phyloP scores from a whole-genome alignment of 2,888 invertebrate genomes.

The Cheilosia grossa region DNA sequence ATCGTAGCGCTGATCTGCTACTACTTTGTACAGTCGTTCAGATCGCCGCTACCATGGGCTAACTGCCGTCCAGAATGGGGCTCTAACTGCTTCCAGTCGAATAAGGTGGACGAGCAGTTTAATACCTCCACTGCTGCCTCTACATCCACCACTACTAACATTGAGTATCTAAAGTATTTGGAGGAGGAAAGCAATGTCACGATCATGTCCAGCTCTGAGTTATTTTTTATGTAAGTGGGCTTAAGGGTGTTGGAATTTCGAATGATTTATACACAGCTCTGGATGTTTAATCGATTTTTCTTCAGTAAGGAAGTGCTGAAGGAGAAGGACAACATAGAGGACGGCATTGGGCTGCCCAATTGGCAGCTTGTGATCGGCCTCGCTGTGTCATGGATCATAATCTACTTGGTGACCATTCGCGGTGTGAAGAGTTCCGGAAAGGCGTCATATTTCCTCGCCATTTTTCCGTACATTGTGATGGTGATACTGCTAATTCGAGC shows the following conservation, averaged over 20 bases:
- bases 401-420: conserved; percentile 84
- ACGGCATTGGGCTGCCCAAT: conserved; percentile 85
- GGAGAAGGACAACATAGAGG: conserved; percentile 83
- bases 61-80: conserved; percentile 85
- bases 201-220: conserved; percentile 84
- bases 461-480: conserved; percentile 89
- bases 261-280: neutral
- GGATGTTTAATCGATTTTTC: neutral
- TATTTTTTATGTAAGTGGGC: conserved; percentile 84
- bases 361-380: conserved; percentile 85
- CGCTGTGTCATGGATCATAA: conserved; percentile 84
- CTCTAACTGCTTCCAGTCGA: conserved; percentile 81
- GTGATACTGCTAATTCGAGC: conserved; percentile 86
- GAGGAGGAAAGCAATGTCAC: conserved; percentile 72
- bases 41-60: conserved; percentile 86
- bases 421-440: conserved; percentile 88
- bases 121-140: conserved; percentile 33
- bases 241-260: conserved; percentile 10
- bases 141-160: conserved; percentile 51
- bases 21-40: conserved; percentile 87
- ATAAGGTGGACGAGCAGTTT: conserved; percentile 57
- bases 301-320: conserved; percentile 84
- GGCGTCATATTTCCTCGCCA: conserved; percentile 89
- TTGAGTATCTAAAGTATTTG: conserved; percentile 50
- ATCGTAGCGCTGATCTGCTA: conserved; percentile 85